These are phyloP conservation scores for Hypocryptadius cinnamomeus DNA, from an alignment of 2,113 vertebrate species.

Conservation along the genomic window DNA sequence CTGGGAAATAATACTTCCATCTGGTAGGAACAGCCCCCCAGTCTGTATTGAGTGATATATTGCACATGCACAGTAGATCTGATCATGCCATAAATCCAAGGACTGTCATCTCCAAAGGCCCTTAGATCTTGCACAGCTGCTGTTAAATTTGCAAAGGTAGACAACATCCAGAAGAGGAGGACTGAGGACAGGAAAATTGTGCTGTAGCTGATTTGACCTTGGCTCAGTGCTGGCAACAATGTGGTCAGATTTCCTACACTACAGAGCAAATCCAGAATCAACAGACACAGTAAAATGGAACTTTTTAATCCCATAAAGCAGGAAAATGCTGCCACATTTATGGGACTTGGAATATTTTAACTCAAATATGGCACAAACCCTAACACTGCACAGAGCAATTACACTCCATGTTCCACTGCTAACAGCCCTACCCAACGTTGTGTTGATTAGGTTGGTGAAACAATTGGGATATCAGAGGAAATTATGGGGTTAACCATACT, in stretches of 20 bases:
- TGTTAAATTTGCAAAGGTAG: not conserved
- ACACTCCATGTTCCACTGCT: not conserved
- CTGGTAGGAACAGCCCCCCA: not conserved
- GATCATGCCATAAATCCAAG: not conserved
- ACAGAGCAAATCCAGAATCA: not conserved
- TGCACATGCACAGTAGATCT: not conserved
- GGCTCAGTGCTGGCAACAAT: not conserved
- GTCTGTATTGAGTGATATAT: not conserved
- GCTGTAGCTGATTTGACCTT: not conserved
- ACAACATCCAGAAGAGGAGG: not conserved
- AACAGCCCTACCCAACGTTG: not conserved
- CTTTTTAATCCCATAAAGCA: not conserved
- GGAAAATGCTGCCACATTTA: rapidly evolving
- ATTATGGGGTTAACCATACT: constrained; percentile 96
- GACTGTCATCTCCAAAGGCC: not conserved
- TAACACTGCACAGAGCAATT: not conserved
- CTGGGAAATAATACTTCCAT: not conserved
- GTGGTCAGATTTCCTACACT: not conserved
- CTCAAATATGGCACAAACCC: not conserved
- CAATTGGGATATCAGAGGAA: constrained; percentile 94
- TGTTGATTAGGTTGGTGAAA: constrained; percentile 87
- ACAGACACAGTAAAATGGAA: not conserved
- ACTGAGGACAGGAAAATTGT: not conserved
- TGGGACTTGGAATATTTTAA: not conserved
- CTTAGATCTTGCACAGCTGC: not conserved